Conservation (phyloP, 2,888 invertebrate genomes). For the Plagodis pulveraria region DNA sequence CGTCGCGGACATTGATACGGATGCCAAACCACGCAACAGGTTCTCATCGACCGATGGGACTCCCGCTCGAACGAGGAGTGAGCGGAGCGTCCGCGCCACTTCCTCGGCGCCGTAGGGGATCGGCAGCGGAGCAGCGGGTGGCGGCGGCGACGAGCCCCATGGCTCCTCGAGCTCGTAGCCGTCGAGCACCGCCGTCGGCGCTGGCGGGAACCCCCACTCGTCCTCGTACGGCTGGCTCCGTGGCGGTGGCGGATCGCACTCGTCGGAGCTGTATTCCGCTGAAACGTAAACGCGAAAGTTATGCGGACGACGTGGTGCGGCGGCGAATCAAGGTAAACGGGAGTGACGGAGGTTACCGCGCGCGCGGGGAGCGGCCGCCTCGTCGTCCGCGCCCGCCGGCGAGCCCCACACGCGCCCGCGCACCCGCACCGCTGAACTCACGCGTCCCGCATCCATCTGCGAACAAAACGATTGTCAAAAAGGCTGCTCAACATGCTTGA, state of each 20-base stretch:
- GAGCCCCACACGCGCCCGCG: slow-evolving; percentile 80
- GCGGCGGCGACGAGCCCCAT: slow-evolving; percentile 29
- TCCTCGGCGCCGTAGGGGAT: slow-evolving; percentile 48
- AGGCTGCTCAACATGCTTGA: too few species aligned
- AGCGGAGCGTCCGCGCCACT: slow-evolving; percentile 64
- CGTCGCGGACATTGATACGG: slow-evolving; percentile 21
- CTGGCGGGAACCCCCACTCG: slow-evolving; percentile 76
- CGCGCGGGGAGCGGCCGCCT: slow-evolving; percentile 67
- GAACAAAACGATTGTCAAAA: slow-evolving; percentile 24
- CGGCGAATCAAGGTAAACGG: slow-evolving; percentile 30
- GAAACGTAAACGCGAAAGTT: slow-evolving; percentile 79
- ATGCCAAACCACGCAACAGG: slow-evolving; percentile 61
- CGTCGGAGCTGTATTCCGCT: slow-evolving; percentile 82
- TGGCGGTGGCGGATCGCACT: slow-evolving; percentile 55
- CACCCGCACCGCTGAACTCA: slow-evolving; percentile 64
- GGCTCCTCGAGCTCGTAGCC: slow-evolving; percentile 25
- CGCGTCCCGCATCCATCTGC: slow-evolving; percentile 55
- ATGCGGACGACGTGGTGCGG: slow-evolving; percentile 54
- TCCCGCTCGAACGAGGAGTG: slow-evolving; percentile 63
- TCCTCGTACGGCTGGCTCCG: slow-evolving; percentile 44
- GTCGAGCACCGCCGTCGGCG: slow-evolving; percentile 51
- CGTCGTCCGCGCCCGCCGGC: slow-evolving; percentile 74
- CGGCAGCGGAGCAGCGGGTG: slow-evolving; percentile 13
- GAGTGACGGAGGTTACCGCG: slow-evolving; percentile 71
- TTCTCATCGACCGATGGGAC: slow-evolving; percentile 64